A percentile compares a stretch with the other conserved stretches of the same genome.
These are phyloP conservation scores for Pandemis heparana DNA, from an alignment of 2,888 invertebrate genomes.

Conservation along the genomic window DNA sequence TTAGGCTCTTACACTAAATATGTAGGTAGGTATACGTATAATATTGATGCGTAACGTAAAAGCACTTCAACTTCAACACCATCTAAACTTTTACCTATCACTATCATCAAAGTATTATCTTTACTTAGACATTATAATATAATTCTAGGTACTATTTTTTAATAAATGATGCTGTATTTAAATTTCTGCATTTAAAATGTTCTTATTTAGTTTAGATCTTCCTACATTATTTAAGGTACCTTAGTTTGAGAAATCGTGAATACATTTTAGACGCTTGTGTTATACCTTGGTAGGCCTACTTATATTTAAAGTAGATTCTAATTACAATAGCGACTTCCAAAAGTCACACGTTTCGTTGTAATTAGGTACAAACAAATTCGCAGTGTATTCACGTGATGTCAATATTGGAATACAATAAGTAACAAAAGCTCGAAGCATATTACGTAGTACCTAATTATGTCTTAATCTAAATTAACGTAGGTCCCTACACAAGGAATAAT, in stretches of 20 bases:
- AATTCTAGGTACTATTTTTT: too few relatives aligned
- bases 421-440: too few relatives aligned
- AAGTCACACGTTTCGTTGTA: neutral
- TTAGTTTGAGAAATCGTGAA: neutral
- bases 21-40: neutral
- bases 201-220: too few relatives aligned
- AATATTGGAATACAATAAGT: too few relatives aligned
- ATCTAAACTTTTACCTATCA: neutral
- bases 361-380: neutral
- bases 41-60: neutral
- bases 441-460: too few relatives aligned
- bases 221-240: neutral
- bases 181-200: too few relatives aligned
- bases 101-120: too few relatives aligned
- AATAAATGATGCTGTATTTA: too few relatives aligned
- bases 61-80: neutral
- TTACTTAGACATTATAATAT: too few relatives aligned
- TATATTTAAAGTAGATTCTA: neutral
- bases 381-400: too few relatives aligned
- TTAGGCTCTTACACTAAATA: neutral
- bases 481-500: too few relatives aligned
- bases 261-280: neutral
- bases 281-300: neutral
- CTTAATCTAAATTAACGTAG: too few relatives aligned
- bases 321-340: neutral